Evolutionary conservation across 37 sponge, comb jelly and placozoan species (phyloP).

Genomic region (Spongia lamella): DNA sequence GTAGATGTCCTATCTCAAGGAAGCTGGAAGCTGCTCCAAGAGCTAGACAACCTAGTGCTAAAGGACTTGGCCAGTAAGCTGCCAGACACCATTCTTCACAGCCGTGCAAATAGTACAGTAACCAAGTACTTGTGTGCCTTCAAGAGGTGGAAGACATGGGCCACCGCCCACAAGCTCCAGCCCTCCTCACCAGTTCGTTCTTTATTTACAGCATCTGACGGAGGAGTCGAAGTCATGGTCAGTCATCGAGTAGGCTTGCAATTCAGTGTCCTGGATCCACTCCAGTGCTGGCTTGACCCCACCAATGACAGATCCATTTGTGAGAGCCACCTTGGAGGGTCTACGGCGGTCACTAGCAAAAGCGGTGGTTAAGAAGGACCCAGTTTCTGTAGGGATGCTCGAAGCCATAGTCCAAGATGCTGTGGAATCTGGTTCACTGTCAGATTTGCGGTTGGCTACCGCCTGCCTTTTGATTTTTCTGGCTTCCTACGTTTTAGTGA

Average conservation of each 20-base stretch:
- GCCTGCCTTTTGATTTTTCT: no score
- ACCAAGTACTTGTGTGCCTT: conserved; percentile 43
- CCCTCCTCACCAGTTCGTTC: conserved; percentile 4
- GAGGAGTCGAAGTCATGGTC: conserved; percentile 9
- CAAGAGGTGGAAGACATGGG: conserved; percentile 37
- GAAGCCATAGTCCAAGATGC: not conserved
- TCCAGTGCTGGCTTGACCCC: no score
- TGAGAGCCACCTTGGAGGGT: no score
- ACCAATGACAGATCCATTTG: no score
- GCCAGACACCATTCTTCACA: conserved; percentile 18
- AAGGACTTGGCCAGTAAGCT: conserved; percentile 8
- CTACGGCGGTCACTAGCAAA: no score
- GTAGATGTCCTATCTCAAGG: no score
- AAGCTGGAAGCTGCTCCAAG: conserved; percentile 6
- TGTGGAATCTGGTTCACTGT: no score
- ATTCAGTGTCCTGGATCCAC: conserved; percentile 16
- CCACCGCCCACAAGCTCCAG: not conserved
- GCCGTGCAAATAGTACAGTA: conserved; percentile 29
- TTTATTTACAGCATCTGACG: conserved; percentile 25
- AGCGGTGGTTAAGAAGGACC: conserved; percentile 25
- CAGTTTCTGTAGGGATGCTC: not conserved
- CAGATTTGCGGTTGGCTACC: no score
- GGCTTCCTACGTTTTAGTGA: no score
- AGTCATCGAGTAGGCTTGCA: conserved; percentile 18
- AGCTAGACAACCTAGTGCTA: conserved; percentile 40